Evolutionary conservation across 2,797 vertebrate species (phyloP).

Genomic region (Crax fasciolata): DNA sequence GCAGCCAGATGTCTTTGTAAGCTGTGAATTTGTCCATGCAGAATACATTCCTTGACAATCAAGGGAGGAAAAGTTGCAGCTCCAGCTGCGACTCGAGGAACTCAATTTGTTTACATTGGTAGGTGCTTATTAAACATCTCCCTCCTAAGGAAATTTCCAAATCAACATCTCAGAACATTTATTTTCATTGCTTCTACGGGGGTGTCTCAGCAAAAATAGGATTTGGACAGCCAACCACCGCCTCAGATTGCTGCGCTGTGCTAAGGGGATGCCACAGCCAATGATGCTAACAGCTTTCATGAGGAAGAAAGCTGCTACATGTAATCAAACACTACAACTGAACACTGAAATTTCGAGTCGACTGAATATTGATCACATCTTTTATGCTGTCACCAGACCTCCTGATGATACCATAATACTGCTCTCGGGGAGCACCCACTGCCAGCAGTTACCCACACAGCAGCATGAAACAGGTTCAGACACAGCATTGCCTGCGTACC

Average conservation of each 20-base stretch:
- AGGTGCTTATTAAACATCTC: constrained; percentile 30
- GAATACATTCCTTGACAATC: not conserved
- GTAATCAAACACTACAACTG: not conserved
- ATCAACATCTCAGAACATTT: not conserved
- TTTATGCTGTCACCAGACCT: not conserved
- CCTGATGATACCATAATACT: not conserved
- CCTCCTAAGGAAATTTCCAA: not conserved
- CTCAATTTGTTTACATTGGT: not conserved
- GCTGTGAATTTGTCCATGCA: not conserved
- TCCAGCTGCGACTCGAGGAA: constrained; percentile 10
- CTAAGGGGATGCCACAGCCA: not conserved
- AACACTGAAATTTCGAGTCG: not conserved
- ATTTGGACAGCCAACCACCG: not conserved
- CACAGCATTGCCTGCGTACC: not conserved
- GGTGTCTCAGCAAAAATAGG: rapidly evolving
- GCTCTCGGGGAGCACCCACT: constrained; percentile 9
- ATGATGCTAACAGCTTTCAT: not conserved
- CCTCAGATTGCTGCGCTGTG: not conserved
- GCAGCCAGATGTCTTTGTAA: constrained; percentile 14
- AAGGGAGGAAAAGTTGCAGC: not conserved
- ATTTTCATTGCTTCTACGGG: not conserved
- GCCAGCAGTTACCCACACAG: not conserved
- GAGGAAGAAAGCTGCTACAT: not conserved
- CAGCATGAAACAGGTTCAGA: not conserved
- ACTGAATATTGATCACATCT: not conserved